Evolutionary conservation across 2,888 invertebrate genomes (phyloP).

Genomic region (Apomyelois bistriatella): DNA sequence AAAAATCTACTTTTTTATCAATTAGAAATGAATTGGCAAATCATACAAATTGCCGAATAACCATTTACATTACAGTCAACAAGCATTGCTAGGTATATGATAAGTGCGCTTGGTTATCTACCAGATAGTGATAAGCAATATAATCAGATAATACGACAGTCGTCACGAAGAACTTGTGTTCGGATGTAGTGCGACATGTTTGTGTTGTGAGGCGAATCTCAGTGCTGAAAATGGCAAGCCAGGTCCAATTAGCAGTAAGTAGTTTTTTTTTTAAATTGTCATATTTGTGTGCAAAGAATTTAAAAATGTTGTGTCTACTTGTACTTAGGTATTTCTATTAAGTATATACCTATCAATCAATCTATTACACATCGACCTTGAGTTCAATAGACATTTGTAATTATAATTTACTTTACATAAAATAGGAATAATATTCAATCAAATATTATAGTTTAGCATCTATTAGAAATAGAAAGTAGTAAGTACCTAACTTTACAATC

Average conservation of each 20-base stretch:
- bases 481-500: too few relatives aligned
- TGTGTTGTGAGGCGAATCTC: conserved; percentile 47
- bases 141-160: conserved; percentile 13
- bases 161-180: conserved; percentile 35
- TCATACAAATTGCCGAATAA: background rate
- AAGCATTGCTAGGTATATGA: conserved; percentile 27
- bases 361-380: background rate
- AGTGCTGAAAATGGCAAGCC: conserved; percentile 54
- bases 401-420: background rate
- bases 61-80: conserved; percentile 16
- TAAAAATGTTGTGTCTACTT: background rate
- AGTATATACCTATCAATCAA: background rate
- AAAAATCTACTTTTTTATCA: background rate
- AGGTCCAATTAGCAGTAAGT: conserved; percentile 62
- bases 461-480: too few relatives aligned
- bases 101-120: conserved; percentile 44
- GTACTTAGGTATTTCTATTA: background rate
- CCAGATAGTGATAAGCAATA: conserved; percentile 48
- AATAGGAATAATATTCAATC: too few relatives aligned
- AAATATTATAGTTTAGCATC: too few relatives aligned
- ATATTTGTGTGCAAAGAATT: background rate
- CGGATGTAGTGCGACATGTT: conserved; percentile 36
- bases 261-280: background rate
- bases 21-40: background rate
- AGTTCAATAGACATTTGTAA: background rate